These are phyloP conservation scores for Pantala flavescens DNA, from an alignment of 1,140 invertebrate genomes.

Conservation along the genomic window DNA sequence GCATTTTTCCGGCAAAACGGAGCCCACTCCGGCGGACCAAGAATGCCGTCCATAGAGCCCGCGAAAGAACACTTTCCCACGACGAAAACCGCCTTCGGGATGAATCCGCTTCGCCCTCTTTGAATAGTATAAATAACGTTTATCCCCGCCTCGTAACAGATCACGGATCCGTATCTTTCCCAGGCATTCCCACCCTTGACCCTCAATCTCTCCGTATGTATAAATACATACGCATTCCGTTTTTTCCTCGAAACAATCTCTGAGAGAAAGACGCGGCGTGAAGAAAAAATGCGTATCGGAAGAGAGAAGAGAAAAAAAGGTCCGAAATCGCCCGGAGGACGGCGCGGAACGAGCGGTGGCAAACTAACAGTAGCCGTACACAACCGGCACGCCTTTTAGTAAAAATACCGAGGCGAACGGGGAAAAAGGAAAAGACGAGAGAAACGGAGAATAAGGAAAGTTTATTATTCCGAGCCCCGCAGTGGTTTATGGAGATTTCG, in stretches of 20 bases:
- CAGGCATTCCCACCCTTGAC: not conserved
- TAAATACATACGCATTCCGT: not conserved
- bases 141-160: not conserved
- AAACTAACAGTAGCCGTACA: not conserved
- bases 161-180: not conserved
- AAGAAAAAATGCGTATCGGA: no score
- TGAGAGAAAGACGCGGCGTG: no score
- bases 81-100: not conserved
- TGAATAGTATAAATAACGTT: not conserved
- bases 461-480: not conserved
- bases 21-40: not conserved
- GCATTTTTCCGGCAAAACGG: not conserved
- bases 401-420: not conserved
- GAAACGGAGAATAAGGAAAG: not conserved
- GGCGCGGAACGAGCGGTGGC: not conserved
- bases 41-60: not conserved
- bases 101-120: not conserved
- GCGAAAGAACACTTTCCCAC: not conserved
- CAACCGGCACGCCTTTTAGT: not conserved
- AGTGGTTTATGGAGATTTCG: constrained; percentile 5
- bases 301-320: no score
- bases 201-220: not conserved
- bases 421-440: not conserved
- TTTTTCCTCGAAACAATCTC: no score
- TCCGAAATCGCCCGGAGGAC: not conserved